phyloP scores from a whole-genome alignment of 2,888 invertebrate species.

The Chaetoderma sp. region DNA sequence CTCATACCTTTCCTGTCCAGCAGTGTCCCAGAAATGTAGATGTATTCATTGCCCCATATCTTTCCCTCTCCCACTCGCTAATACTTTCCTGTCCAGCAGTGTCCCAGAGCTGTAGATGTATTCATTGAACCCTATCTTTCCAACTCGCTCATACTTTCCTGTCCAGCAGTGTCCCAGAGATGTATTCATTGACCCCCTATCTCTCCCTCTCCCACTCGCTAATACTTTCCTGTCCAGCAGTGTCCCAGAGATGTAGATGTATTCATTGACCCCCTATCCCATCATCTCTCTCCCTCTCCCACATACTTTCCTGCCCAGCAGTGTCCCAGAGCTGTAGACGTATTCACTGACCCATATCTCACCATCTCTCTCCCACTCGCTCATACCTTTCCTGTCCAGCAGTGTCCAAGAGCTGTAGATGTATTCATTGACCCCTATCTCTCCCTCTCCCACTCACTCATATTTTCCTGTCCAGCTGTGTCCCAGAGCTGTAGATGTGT shows the following conservation, averaged over 20 bases:
- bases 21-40: slow-evolving; percentile 91
- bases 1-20: slow-evolving; percentile 95
- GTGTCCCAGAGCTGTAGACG: slow-evolving; percentile 93
- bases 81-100: slow-evolving; percentile 96
- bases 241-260: slow-evolving; percentile 90
- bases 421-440: slow-evolving; percentile 89
- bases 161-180: too few species aligned
- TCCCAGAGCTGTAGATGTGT: slow-evolving; percentile 91
- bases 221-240: slow-evolving; percentile 97
- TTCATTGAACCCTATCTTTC: slow-evolving; percentile 88
- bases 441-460: too few species aligned
- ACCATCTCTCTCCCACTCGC: too few species aligned
- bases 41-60: slow-evolving; percentile 91
- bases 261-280: slow-evolving; percentile 91
- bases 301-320: slow-evolving; percentile 94
- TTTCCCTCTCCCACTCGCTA: too few species aligned
- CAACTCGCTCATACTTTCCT: too few species aligned
- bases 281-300: too few species aligned
- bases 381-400: slow-evolving; percentile 96
- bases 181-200: too few species aligned
- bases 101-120: slow-evolving; percentile 90
- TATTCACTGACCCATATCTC: slow-evolving; percentile 87
- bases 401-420: slow-evolving; percentile 91
- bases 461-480: slow-evolving; percentile 97
- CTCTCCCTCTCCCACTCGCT: too few species aligned